Base-by-base conservation (phyloP, 2,113 vertebrate species). In the Hymenochirus boettgeri region DNA sequence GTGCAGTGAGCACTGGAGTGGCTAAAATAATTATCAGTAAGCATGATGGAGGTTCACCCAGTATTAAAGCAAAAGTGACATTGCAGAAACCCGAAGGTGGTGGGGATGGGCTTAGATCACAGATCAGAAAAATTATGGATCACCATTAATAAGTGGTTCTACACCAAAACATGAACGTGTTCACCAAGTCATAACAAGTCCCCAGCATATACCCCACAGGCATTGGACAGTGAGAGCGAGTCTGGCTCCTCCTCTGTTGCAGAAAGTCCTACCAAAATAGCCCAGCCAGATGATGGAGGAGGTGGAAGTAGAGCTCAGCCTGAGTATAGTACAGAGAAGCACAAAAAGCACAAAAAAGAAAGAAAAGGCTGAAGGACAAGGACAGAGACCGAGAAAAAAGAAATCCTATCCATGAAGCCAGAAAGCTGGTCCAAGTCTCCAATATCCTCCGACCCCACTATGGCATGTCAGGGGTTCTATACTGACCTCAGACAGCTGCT, bases 331-430 rank as follows among this genome's bases (percentile, higher is more conserved):
- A 86, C 92, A 2, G 95, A 98, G 74, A 99, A 97, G 53, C 96
- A 99, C 82, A 99, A 97, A 79, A 99, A 99, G 70, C 96, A 99
- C 88, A 98, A 99, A 83, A 98, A 98, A 63, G 92, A 99, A 97
- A 98, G 82, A 97, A 98, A 69, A 97, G 96, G 77, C 88, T 92
- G 54, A 99, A 95, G 21, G 93, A 97, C 66, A 89, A 88, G 70
- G 88, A 90, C 18, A 45, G 86, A 60, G 93, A 97, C 11, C 77
- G 90, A 7, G 95, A 76, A 94, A 25, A 97, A 97, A 80, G 97
- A 98, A 83, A 91, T 91, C 0, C 92, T 97, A 57, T 81, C 89
- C 27, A 79, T 97, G 51, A 99, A 99, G 77, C 80, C 92, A 0
- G 96, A 98, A 81, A 92, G 87, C 74, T 98, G 96, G 96, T 97